Conservation (phyloP, 2,113 vertebrate species). For the Ceratotherium simum region DNA sequence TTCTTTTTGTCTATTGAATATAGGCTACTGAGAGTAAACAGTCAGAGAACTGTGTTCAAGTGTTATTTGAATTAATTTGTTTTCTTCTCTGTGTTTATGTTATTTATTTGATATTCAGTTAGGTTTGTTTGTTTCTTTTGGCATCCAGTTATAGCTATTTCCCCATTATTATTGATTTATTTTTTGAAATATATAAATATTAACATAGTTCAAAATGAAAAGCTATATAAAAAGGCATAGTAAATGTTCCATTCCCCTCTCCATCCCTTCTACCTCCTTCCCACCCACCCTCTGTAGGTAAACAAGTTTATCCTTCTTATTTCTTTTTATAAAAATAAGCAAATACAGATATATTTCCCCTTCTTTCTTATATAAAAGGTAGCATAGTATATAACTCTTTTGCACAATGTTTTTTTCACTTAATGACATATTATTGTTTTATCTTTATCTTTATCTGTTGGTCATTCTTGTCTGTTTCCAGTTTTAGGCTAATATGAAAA, state of each 20-base stretch:
- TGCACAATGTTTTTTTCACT: not conserved
- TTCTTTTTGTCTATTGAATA: not conserved
- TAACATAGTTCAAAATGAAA: not conserved
- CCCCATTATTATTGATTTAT: not conserved
- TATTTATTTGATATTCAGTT: not conserved
- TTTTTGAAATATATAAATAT: not conserved
- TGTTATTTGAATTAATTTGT: not conserved
- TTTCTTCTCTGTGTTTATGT: slow-evolving; percentile 17
- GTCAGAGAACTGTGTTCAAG: not conserved
- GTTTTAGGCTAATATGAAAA: too few species aligned
- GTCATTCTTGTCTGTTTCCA: too few species aligned
- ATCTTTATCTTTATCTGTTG: too few species aligned
- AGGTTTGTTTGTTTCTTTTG: not conserved
- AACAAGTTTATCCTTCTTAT: not conserved
- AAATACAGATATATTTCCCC: not conserved
- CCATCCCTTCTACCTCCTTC: not conserved
- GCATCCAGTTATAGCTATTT: not conserved
- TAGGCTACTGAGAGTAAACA: not conserved
- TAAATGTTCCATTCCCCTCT: not conserved
- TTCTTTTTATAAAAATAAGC: slow-evolving; percentile 16
- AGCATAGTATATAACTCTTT: not conserved
- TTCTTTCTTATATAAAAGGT: not conserved
- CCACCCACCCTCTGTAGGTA: not conserved
- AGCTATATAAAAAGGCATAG: not conserved
- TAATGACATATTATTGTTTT: not conserved